Percentiles rank a stretch among this genome's conserved stretches.
These are phyloP conservation scores for Apis florea DNA, from an alignment of 1,140 invertebrate genomes.

Conservation along the genomic window DNA sequence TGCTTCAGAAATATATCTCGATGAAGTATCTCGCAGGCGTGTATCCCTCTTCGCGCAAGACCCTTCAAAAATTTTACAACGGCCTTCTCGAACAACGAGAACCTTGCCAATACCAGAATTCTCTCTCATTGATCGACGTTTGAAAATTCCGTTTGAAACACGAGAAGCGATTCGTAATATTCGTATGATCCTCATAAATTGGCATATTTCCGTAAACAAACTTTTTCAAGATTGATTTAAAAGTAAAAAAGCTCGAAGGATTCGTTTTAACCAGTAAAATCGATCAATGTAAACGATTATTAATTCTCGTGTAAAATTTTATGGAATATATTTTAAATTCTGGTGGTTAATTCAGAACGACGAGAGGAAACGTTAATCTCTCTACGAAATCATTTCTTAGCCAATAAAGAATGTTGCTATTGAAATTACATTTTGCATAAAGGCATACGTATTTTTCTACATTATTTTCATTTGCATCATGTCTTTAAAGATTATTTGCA, in stretches of 20 bases:
- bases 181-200: background rate
- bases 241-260: background rate
- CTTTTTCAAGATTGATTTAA: background rate
- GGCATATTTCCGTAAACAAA: background rate
- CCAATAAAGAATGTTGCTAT: background rate
- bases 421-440: background rate
- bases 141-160: background rate
- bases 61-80: background rate
- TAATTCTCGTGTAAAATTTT: background rate
- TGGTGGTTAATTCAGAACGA: no score
- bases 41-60: background rate
- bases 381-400: background rate
- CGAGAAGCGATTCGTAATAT: background rate
- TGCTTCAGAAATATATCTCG: background rate
- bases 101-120: background rate
- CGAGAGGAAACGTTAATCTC: background rate
- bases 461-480: background rate
- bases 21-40: background rate
- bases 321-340: background rate
- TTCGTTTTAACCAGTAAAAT: background rate
- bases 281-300: background rate
- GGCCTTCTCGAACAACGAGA: slow-evolving; percentile 12
- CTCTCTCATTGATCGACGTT: no score
- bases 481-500: background rate
- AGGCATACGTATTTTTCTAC: background rate